Base-by-base conservation (phyloP, 2,113 vertebrate species). In the Lepisosteus osseus region DNA sequence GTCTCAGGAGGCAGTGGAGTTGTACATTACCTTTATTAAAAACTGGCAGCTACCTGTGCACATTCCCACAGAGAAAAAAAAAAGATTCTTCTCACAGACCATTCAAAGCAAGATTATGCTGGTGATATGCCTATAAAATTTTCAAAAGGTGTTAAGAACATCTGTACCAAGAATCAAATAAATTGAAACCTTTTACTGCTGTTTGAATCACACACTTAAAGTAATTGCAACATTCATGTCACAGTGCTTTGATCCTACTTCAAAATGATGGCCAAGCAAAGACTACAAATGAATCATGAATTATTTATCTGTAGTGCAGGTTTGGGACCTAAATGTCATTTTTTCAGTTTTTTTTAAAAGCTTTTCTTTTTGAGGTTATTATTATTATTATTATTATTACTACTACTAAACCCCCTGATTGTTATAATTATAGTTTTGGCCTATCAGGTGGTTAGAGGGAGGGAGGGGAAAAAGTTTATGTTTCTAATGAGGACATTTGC, bases 191-290 rank as follows among this genome's bases (percentile, higher is more conserved):
- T 54, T 54, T 51, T 47, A 54, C 54, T 54, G n/a, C 14, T 7
- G 9, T 40, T 29, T 68, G 51, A 68, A 54, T 68, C 47, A 54
- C 29, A 43, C 29, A 54, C 66, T 68, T 55, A 41, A 41, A 51
- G 8, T 68, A 68, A 68, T 68, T 68, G 66, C 66, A 68, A 17
- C 43, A 54, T 45, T 68, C 66, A 6, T 68, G 47, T 68, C 47
- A 68, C 66, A 68, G 54, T 6, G 51, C 66, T 41, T 51, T 55
- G 15, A 68, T 54, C 17, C 15, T 15, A 68, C 66, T 68, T 45
- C 17, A 68, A 54, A 66, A 47, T 42, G 43, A 66, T 66, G 14
- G 64, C 4, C 63, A n/a, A n/a, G 8, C 42, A 66, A 66, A 66
- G 64, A 41, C 64, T 43, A 66, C 45, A 44, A 66, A 41, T 66